A percentile compares a stretch with the other conserved stretches of the same genome.
Evolutionary conservation across 2,113 vertebrate species (phyloP).

Genomic region (Zapus hudsonius): DNA sequence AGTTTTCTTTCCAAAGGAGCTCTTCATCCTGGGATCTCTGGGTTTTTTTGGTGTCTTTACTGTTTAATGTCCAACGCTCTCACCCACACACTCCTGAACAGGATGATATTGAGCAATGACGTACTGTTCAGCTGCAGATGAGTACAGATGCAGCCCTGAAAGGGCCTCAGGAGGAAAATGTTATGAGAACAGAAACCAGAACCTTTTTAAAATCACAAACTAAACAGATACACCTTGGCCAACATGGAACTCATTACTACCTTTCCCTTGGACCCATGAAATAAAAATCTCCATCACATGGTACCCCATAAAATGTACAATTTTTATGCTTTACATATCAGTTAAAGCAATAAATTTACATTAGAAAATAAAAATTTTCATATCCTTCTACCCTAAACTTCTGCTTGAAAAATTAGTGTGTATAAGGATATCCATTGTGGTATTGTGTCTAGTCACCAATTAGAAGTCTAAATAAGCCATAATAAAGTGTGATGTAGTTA

Average conservation of each 20-base stretch:
- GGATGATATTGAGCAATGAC: slow-evolving; percentile 4
- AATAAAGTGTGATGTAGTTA: background rate
- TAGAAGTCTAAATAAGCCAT: background rate
- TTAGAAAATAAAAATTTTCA: slow-evolving; percentile 27
- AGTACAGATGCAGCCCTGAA: background rate
- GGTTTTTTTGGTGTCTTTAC: slow-evolving; percentile 3
- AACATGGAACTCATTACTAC: slow-evolving; percentile 30
- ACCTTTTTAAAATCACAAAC: slow-evolving; percentile 53
- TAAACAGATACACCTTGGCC: slow-evolving; percentile 13
- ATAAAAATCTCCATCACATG: background rate
- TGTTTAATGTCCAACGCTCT: background rate
- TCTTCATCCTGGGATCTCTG: background rate
- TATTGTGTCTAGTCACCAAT: background rate
- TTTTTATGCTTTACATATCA: background rate
- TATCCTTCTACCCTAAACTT: background rate
- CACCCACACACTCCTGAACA: background rate
- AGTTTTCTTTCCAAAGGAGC: slow-evolving; percentile 34
- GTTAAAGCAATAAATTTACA: slow-evolving; percentile 25
- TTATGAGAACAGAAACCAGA: slow-evolving; percentile 63
- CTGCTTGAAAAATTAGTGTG: background rate
- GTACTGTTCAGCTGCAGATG: background rate
- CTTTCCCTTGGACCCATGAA: background rate
- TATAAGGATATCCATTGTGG: background rate
- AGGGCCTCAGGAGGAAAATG: slow-evolving; percentile 30
- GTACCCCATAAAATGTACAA: background rate